Conservation (phyloP, 2,888 invertebrate species). For the Carcina quercana region DNA sequence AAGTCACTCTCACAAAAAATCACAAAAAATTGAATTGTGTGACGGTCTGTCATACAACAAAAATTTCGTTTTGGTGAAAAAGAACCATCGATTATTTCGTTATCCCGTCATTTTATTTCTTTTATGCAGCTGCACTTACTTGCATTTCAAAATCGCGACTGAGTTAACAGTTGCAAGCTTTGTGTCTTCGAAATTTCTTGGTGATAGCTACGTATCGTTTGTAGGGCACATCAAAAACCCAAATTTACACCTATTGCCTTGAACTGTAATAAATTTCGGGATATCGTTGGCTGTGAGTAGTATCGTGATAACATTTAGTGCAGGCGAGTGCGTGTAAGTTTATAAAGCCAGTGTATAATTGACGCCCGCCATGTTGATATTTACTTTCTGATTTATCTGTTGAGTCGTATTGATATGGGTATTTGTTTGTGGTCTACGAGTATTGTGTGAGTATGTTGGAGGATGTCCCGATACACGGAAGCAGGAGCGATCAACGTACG, state of each 20-base stretch:
- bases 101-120: slow-evolving; percentile 45
- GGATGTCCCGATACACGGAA: slow-evolving; percentile 70
- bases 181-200: slow-evolving; percentile 5
- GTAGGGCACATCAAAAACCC: slow-evolving; percentile 13
- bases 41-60: too few relatives aligned
- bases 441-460: slow-evolving; percentile 70
- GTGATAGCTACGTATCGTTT: slow-evolving; percentile 15
- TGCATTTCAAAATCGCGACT: too few relatives aligned
- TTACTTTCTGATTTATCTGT: slow-evolving; percentile 56
- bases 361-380: slow-evolving; percentile 66
- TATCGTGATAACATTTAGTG: slow-evolving; percentile 8
- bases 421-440: slow-evolving; percentile 47
- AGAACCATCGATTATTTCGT: slow-evolving; percentile 51
- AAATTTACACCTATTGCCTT: slow-evolving; percentile 15
- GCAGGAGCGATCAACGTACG: slow-evolving; percentile 52
- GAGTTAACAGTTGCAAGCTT: neutral
- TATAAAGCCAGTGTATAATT: slow-evolving; percentile 4
- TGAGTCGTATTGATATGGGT: slow-evolving; percentile 42
- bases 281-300: slow-evolving; percentile 24
- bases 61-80: slow-evolving; percentile 36
- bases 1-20: too few relatives aligned
- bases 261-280: slow-evolving; percentile 17
- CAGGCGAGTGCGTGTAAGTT: slow-evolving; percentile 1
- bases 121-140: slow-evolving; percentile 22
- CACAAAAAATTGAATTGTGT: too few relatives aligned